Conservation (phyloP, 2,797 vertebrate genomes). For the Cossypha caffra region DNA sequence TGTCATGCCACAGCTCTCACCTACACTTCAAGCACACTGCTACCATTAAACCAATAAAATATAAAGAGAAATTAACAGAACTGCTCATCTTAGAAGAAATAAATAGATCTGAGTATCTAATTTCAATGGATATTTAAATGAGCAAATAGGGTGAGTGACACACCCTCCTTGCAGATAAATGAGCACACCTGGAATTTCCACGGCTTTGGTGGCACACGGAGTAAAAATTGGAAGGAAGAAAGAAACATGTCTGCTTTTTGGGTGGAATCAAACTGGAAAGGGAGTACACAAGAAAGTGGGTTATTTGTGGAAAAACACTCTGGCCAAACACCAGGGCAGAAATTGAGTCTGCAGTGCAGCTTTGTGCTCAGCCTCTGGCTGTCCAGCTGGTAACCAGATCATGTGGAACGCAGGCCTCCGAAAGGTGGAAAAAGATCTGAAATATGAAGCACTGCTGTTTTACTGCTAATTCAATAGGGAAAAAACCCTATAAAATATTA, state of each 20-base stretch:
- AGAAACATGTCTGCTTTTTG: not conserved
- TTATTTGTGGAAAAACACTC: slow-evolving; percentile 1
- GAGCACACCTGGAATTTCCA: not conserved
- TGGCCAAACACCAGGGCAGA: not conserved
- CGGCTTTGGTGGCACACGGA: accelerated
- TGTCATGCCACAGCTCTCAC: not conserved
- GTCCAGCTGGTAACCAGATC: slow-evolving; percentile 72
- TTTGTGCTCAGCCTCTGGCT: slow-evolving; percentile 52
- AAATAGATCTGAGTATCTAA: not conserved
- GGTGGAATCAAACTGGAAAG: not conserved
- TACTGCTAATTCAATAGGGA: slow-evolving; percentile 66
- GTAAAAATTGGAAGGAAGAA: not conserved
- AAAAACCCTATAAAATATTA: slow-evolving; percentile 70
- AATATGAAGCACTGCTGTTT: slow-evolving; percentile 69
- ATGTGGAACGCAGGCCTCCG: slow-evolving; percentile 43
- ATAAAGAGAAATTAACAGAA: not conserved
- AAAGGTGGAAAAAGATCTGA: slow-evolving; percentile 61
- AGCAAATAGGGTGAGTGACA: not conserved
- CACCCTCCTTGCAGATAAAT: not conserved
- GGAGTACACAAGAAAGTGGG: not conserved
- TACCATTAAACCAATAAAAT: not conserved
- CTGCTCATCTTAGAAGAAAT: not conserved
- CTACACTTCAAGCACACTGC: not conserved
- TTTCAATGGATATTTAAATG: not conserved
- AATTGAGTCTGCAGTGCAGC: slow-evolving; percentile 19